Percentiles rank a stretch among this genome's conserved stretches.
phyloP scores from a whole-genome alignment of 2,113 vertebrate species.

The Lucifuga dentata region DNA sequence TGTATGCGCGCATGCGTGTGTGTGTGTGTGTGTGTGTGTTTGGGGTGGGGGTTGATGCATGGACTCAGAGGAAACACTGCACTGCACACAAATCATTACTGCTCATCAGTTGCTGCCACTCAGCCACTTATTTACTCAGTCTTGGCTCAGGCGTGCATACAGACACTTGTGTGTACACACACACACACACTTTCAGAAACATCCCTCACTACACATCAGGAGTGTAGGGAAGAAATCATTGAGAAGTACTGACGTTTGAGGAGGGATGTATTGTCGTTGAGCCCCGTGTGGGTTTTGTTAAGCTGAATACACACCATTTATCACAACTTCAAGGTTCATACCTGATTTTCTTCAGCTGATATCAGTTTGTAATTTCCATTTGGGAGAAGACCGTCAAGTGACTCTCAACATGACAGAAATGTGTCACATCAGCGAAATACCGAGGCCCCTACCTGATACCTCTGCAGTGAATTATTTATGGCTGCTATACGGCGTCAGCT shows the following conservation, averaged over 20 bases:
- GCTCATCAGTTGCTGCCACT: constrained; percentile 77
- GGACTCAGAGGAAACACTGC: constrained; percentile 51
- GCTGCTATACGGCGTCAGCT: constrained; percentile 42
- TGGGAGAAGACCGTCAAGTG: constrained; percentile 6
- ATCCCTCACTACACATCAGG: constrained; percentile 36
- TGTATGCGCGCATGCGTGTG: neutral
- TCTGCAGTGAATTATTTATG: constrained; percentile 75
- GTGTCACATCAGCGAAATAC: constrained; percentile 60
- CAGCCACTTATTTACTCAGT: constrained; percentile 68
- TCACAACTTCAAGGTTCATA: constrained; percentile 32
- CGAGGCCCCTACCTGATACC: constrained; percentile 20
- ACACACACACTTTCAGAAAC: constrained; percentile 21
- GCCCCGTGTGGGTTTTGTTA: constrained; percentile 6
- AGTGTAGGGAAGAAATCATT: constrained; percentile 7
- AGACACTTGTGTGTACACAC: neutral
- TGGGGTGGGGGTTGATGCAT: constrained; percentile 27
- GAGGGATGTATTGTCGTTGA: constrained; percentile 5
- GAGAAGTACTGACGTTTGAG: constrained; percentile 25
- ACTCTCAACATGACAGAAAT: constrained; percentile 40
- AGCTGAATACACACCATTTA: constrained; percentile 20
- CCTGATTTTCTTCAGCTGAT: constrained; percentile 18
- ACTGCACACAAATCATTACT: constrained; percentile 79
- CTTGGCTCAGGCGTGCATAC: constrained; percentile 15
- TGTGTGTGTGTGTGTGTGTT: constrained; percentile 12
- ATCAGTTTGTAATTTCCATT: constrained; percentile 1